Evolutionary conservation across 2,888 invertebrate species (phyloP), one percentile per base, ranked within the genome.

Genomic region (Himalopsyche japonica): DNA sequence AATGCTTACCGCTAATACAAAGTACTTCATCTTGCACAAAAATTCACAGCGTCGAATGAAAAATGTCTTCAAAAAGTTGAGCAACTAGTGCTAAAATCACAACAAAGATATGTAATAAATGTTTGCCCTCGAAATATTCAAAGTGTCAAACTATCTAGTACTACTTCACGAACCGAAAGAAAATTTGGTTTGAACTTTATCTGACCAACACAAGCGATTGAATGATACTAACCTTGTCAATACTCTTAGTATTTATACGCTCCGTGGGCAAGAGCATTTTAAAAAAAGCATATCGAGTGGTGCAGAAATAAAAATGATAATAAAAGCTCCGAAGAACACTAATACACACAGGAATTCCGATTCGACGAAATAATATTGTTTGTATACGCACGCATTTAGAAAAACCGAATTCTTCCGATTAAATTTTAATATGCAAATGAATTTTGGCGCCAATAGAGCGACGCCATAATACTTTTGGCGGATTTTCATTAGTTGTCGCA

Each of bases 191-290:
- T 43, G 5, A 48, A 80, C 81, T 83, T 70, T 79, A 80, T 85
- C 70, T 79, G n/a, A 82, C 86, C 49, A 80, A 37, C 76, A 76
- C 86, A 77, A n/a, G 84, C 79, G 85, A 80, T 81, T 76, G 86
- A 86, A 80, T 86, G 86, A 82, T 83, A 82, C 83, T 85, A 86
- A 86, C 86, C 86, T 86, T 86, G 86, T 80, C 64, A 37, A 24
- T 24, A 57, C 81, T 34, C 83, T 80, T 79, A 85, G 82, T 86
- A 86, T 86, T 85, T 86, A 86, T 86, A 86, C 82, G 78, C 43
- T 76, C 70, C 80, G 85, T 79, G 76, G 57, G 43, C 32, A 48
- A 81, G 47, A 79, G 15, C 70, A 70, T 70, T 70, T 64, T 70
- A 86, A 86, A 80, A 84, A 83, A 83, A 79, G 34, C 79, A 84